Conservation (phyloP, 2,888 invertebrate species). For the Lithophane semibrunnea region DNA sequence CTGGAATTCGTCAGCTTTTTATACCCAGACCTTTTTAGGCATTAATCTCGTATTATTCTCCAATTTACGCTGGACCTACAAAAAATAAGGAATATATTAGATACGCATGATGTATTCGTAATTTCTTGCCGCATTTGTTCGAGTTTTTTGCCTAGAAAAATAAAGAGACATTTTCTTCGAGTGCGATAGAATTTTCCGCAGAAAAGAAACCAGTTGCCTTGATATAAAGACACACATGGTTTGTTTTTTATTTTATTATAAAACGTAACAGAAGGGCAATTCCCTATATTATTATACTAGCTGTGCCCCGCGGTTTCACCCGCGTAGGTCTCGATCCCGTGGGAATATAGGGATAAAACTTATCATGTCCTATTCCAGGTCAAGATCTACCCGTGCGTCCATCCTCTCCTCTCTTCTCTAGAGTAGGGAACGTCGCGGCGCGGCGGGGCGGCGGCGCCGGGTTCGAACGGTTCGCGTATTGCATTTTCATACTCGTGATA, state of each 20-base stretch:
- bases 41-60: conserved; percentile 41
- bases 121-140: conserved; percentile 17
- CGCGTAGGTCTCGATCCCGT: too few species aligned
- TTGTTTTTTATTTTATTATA: background rate
- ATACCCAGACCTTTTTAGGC: conserved; percentile 19
- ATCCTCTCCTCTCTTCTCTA: too few species aligned
- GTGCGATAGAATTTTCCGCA: background rate
- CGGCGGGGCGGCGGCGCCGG: too few species aligned
- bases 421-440: too few species aligned
- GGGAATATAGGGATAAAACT: too few species aligned
- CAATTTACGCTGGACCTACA: conserved; percentile 31
- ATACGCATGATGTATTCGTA: conserved; percentile 31
- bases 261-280: too few species aligned
- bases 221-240: background rate
- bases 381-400: too few species aligned
- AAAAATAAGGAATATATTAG: conserved; percentile 42
- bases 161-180: background rate
- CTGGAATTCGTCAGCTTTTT: conserved; percentile 34
- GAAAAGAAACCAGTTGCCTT: background rate
- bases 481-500: too few species aligned
- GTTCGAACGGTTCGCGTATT: too few species aligned
- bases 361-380: too few species aligned
- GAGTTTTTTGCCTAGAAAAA: background rate
- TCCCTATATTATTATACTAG: too few species aligned
- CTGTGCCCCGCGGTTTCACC: too few species aligned